phyloP scores from a whole-genome alignment of 2,797 vertebrate species.

The Hemitrygon akajei region DNA sequence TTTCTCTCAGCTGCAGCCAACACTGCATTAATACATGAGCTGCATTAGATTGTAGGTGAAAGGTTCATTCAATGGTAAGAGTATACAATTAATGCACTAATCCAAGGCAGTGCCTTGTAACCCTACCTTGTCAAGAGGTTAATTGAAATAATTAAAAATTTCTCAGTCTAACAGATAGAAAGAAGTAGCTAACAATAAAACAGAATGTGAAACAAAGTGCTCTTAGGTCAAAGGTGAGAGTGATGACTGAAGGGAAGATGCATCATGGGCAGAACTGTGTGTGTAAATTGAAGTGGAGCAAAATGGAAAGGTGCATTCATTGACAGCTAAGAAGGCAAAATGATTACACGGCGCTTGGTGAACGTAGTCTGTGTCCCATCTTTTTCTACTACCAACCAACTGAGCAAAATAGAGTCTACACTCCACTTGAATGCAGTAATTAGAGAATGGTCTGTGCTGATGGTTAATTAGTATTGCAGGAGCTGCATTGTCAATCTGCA shows the following conservation, averaged over 20 bases:
- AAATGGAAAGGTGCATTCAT: background rate
- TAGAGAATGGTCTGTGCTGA: background rate
- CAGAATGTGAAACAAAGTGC: background rate
- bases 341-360: background rate
- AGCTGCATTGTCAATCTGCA: too few species aligned
- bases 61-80: background rate
- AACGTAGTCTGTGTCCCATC: too few species aligned
- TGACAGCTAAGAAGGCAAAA: background rate
- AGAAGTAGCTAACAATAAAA: background rate
- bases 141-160: constrained; percentile 30
- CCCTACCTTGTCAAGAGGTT: background rate
- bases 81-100: constrained; percentile 14
- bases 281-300: background rate
- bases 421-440: background rate
- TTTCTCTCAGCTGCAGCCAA: constrained; percentile 20
- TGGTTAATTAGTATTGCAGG: background rate
- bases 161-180: background rate
- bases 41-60: background rate
- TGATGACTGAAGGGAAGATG: background rate
- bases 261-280: background rate
- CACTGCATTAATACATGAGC: background rate
- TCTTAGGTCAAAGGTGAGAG: background rate
- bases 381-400: too few species aligned
- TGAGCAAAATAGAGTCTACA: background rate
- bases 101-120: background rate